Conservation (phyloP, 2,113 vertebrate genomes). For the Otus sunia region DNA sequence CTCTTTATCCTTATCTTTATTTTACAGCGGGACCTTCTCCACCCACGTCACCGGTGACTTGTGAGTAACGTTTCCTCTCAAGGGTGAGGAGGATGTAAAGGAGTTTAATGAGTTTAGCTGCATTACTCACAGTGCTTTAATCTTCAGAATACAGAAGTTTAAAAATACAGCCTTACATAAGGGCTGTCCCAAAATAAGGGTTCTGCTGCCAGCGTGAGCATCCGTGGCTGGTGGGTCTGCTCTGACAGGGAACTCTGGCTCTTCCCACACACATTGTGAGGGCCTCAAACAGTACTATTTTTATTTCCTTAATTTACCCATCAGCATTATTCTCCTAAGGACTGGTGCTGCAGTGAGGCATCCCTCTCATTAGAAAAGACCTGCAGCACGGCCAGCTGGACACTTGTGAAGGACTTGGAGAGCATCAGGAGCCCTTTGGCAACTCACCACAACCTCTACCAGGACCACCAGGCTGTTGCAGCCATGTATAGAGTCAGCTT, state of each 20-base stretch:
- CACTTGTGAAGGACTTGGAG: neutral
- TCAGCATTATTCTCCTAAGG: neutral
- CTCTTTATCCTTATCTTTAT: neutral
- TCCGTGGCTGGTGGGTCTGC: neutral
- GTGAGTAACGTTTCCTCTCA: neutral
- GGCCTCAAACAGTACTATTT: neutral
- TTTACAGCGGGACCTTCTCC: neutral
- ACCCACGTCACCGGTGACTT: neutral
- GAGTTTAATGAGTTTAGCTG: constrained; percentile 39
- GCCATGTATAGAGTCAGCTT: fast-evolving
- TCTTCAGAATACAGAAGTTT: neutral
- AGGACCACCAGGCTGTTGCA: neutral
- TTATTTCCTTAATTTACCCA: neutral
- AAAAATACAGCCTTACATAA: constrained; percentile 31
- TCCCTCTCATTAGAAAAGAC: neutral
- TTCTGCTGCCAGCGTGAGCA: neutral
- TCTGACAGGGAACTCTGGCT: constrained; percentile 1
- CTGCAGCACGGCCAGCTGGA: neutral
- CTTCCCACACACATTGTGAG: neutral
- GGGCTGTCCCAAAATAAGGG: constrained; percentile 19
- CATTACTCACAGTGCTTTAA: constrained; percentile 27
- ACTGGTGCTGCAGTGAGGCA: neutral
- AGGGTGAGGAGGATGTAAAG: neutral
- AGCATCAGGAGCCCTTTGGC: neutral
- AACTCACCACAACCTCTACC: neutral